Base-by-base conservation (phyloP, 2,797 vertebrate species). In the Potorous gilbertii region DNA sequence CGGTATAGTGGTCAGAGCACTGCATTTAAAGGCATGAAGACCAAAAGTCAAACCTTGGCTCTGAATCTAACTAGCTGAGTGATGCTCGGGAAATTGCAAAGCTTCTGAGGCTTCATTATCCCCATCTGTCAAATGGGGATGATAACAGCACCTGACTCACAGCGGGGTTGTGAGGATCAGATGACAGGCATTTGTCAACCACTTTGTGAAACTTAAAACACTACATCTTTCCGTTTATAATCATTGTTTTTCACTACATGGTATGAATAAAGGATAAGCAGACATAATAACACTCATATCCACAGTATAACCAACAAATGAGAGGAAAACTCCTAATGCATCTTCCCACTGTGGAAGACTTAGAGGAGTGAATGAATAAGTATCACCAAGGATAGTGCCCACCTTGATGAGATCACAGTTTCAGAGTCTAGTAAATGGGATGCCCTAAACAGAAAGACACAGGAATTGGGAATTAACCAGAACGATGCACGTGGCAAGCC, bases 401-500 rank as follows among this genome's bases (percentile, higher is more conserved):
- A 46, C n/a, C 40, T 81, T 46, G 29, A 81, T 81, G n/a, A 81
- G n/a, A 81, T 46, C n/a, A 46, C 6, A 81, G n/a, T 40, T 81
- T 66, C 31, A 66, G 59, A 66, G 59, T 6, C 34, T 66, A 66
- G 66, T 81, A 18, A 46, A 81, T 81, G 66, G 66, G 18, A 46
- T 46, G 34, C 66, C 66, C 66, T 81, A 24, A 81, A 81, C 0
- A 40, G n/a, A 81, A 81, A 81, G 66, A 21, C n/a, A 40, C 8
- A 81, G 66, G 40, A 46, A 81, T 81, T 27, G n/a, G 40, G 66
- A 81, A 81, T 40, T 24, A 81, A 2, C 16, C n/a, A 81, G 66
- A 81, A 46, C 6, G 16, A 40, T 55, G 91, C 54, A 94, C 57
- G 92, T 46, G 96, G 81, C 28, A 95, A 95, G 91, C 81, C 62